These are phyloP conservation scores for Chrysolina haemoptera DNA, from an alignment of 2,888 invertebrate species.

Conservation along the genomic window DNA sequence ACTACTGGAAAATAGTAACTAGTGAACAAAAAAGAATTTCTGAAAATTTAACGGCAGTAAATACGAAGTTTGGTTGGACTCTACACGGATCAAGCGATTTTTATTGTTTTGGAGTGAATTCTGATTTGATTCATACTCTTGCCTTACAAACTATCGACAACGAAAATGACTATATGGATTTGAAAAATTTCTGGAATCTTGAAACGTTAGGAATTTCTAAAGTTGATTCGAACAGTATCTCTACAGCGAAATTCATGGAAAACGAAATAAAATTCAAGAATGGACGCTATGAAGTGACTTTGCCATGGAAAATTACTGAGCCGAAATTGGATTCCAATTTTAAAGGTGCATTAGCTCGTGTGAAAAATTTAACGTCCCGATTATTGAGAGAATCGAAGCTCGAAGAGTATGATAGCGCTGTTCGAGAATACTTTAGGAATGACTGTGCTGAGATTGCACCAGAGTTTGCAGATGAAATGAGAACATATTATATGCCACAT, in stretches of 20 bases:
- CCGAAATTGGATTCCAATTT: not conserved
- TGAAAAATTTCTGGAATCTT: not conserved
- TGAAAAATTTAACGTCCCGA: not conserved
- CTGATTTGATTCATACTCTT: too few relatives aligned
- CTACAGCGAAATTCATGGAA: not conserved
- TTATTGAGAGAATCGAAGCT: not conserved
- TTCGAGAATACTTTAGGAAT: not conserved
- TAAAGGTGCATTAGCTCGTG: not conserved
- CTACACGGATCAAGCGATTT: not conserved
- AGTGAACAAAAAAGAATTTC: not conserved
- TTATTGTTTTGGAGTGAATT: too few relatives aligned
- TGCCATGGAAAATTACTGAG: not conserved
- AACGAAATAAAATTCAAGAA: not conserved
- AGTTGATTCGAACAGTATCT: too few relatives aligned
- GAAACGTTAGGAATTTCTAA: not conserved
- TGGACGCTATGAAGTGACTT: not conserved
- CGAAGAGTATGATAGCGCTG: not conserved
- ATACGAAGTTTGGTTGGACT: not conserved
- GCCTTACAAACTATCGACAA: too few relatives aligned
- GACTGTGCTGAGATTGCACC: not conserved
- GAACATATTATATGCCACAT: not conserved
- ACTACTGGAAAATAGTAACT: constrained; percentile 1
- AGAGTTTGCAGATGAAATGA: not conserved
- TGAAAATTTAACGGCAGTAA: not conserved
- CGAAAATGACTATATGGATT: too few relatives aligned